Evolutionary conservation across 2,888 invertebrate species (phyloP).

Genomic region (Trissolcus japonicus): DNA sequence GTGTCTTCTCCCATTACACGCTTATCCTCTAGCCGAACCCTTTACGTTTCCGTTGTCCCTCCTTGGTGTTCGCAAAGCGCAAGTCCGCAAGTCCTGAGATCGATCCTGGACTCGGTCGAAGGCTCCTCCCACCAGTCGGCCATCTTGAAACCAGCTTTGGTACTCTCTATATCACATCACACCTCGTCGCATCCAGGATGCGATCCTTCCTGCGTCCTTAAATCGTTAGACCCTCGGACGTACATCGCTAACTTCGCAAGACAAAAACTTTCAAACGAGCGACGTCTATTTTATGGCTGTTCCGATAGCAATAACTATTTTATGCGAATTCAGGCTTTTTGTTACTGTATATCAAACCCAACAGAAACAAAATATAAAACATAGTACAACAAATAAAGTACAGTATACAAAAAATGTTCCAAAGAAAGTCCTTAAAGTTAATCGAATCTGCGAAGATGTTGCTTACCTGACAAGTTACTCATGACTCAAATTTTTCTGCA

Average conservation of each 20-base stretch:
- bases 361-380: too few species aligned
- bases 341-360: too few species aligned
- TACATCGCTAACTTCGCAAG: conserved; percentile 11
- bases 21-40: conserved; percentile 37
- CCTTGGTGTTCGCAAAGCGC: conserved; percentile 49
- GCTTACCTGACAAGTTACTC: too few species aligned
- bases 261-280: conserved; percentile 5
- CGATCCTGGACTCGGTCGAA: conserved; percentile 73
- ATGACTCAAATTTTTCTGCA: too few species aligned
- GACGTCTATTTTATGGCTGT: conserved; percentile 8
- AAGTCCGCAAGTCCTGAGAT: conserved; percentile 69
- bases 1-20: conserved; percentile 33
- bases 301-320: conserved; percentile 3
- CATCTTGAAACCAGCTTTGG: conserved; percentile 74
- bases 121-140: conserved; percentile 76
- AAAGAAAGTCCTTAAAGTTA: too few species aligned
- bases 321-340: not conserved
- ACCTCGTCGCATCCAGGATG: conserved; percentile 71
- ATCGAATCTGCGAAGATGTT: too few species aligned
- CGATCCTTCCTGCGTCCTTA: conserved; percentile 45
- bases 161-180: conserved; percentile 74
- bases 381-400: too few species aligned
- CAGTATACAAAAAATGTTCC: too few species aligned
- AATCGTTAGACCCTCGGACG: conserved; percentile 27
- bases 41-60: conserved; percentile 46